These are phyloP conservation scores for Athalia cordata DNA, from an alignment of 2,888 invertebrate genomes.

Conservation along the genomic window DNA sequence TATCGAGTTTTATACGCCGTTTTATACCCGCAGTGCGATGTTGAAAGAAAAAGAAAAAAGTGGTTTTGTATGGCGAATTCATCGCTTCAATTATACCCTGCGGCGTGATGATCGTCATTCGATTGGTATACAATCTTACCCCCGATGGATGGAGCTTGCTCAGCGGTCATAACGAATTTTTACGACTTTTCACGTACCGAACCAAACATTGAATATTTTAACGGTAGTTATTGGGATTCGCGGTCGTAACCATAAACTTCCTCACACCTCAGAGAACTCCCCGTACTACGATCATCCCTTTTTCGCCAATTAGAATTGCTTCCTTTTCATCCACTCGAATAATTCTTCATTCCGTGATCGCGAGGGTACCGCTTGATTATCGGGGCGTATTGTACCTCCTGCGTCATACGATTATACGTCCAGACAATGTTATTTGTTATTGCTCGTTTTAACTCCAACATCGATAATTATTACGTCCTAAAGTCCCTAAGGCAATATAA, in stretches of 20 bases:
- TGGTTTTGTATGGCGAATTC: too few species aligned
- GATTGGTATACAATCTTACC: too few species aligned
- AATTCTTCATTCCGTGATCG: slow-evolving; percentile 11
- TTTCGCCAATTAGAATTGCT: not conserved
- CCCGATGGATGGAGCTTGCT: not conserved
- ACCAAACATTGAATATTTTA: slow-evolving; percentile 29
- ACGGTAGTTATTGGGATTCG: slow-evolving; percentile 27
- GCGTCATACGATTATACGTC: not conserved
- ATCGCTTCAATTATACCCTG: too few species aligned
- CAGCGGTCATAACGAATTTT: slow-evolving; percentile 9
- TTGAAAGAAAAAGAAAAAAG: too few species aligned
- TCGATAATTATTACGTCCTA: not conserved
- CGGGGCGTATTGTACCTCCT: too few species aligned
- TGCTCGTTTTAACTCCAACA: not conserved
- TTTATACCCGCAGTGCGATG: too few species aligned
- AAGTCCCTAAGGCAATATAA: not conserved
- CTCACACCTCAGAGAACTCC: not conserved
- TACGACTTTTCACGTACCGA: slow-evolving; percentile 9
- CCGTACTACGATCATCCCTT: slow-evolving; percentile 1
- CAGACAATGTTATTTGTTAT: not conserved
- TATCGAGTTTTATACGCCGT: too few species aligned
- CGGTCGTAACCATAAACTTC: slow-evolving; percentile 25
- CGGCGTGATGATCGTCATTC: too few species aligned
- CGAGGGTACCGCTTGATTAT: not conserved
- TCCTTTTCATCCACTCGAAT: not conserved